Percentiles rank a stretch among this genome's conserved stretches.
Evolutionary conservation across 1,140 invertebrate genomes (phyloP).

Genomic region (Macrobrachium rosenbergii): DNA sequence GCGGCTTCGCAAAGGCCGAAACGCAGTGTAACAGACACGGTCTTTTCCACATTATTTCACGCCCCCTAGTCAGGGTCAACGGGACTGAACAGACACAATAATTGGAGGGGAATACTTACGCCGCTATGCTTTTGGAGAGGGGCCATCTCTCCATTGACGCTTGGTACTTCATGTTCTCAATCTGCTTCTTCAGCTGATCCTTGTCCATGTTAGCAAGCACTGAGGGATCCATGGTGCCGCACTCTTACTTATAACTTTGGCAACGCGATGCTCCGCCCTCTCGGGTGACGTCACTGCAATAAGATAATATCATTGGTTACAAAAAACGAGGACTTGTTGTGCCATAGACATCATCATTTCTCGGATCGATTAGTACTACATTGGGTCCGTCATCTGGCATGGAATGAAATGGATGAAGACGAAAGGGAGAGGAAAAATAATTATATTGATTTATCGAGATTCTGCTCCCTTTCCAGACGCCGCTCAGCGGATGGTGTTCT

Average conservation of each 20-base stretch:
- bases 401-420: no score
- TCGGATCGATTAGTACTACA: no score
- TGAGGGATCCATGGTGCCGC: constrained; percentile 81
- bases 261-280: constrained; percentile 17
- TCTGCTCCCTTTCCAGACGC: no score
- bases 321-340: background rate
- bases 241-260: constrained; percentile 48
- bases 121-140: constrained; percentile 91
- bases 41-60: no score
- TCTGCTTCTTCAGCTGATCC: constrained; percentile 96
- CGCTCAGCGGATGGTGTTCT: no score
- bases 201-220: constrained; percentile 93
- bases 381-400: no score
- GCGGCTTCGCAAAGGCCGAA: no score
- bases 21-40: no score
- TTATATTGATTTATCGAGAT: no score
- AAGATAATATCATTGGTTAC: constrained; percentile 51
- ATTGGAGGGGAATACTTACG: constrained; percentile 80
- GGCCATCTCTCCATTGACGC: constrained; percentile 96
- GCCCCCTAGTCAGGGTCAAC: no score
- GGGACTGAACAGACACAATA: background rate
- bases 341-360: background rate
- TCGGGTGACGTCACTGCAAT: constrained; percentile 55
- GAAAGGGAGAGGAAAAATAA: no score
- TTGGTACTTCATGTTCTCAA: constrained; percentile 97